Evolutionary conservation across 2,888 invertebrate species (phyloP).

Genomic region (Agrilus biguttatus): DNA sequence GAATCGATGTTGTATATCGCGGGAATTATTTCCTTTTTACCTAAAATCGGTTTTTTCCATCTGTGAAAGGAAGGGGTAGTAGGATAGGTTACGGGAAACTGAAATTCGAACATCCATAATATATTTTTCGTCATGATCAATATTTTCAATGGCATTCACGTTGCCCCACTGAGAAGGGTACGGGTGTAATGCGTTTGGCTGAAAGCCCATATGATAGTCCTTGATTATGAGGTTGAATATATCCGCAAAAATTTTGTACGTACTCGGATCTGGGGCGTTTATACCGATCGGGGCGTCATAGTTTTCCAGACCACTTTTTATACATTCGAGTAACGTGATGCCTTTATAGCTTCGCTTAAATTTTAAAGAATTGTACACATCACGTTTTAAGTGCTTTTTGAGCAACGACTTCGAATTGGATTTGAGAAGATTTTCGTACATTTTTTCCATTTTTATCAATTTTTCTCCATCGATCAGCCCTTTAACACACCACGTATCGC

Average conservation of each 20-base stretch:
- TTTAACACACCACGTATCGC: no score
- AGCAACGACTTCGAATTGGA: no score
- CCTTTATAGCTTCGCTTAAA: no score
- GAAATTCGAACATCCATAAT: slow-evolving; percentile 46
- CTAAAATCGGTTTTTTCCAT: slow-evolving; percentile 40
- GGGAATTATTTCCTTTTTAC: slow-evolving; percentile 30
- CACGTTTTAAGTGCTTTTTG: no score
- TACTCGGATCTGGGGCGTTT: slow-evolving; percentile 45
- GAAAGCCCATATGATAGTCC: slow-evolving; percentile 44
- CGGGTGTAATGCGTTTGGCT: slow-evolving; percentile 37
- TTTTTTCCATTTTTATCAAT: no score
- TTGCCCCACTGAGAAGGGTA: slow-evolving; percentile 41
- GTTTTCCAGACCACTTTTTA: slow-evolving; percentile 34
- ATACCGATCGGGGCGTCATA: slow-evolving; percentile 43
- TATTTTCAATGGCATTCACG: slow-evolving; percentile 31
- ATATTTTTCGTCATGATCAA: slow-evolving; percentile 38
- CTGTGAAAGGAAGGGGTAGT: slow-evolving; percentile 46
- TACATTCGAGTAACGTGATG: no score
- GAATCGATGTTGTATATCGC: slow-evolving; percentile 15
- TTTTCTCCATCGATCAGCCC: no score
- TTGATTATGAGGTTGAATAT: slow-evolving; percentile 48
- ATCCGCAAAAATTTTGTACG: slow-evolving; percentile 40
- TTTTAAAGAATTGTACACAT: no score
- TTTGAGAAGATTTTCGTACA: no score
- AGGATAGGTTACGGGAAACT: slow-evolving; percentile 38